Base-by-base conservation (phyloP, 2,797 vertebrate species). In the Gambusia yucatana region DNA sequence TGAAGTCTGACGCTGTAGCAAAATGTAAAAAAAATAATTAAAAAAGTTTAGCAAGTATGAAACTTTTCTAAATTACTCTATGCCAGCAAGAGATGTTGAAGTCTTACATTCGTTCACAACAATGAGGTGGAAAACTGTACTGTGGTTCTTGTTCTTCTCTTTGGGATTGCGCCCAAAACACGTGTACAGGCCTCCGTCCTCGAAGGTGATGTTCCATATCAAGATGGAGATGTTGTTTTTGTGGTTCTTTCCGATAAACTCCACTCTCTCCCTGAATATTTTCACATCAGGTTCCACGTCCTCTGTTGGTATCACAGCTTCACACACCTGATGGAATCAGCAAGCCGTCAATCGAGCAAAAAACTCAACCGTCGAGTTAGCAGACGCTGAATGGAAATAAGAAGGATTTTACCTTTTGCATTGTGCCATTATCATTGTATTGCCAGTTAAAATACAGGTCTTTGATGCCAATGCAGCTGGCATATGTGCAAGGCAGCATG, bases 131-230 rank as follows among this genome's bases (percentile, higher is more conserved):
- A 98, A 95, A 87, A 96, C 93, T 83, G 97, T 96, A 0, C 96
- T 97, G 95, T 97, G 96, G 89, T 97, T 91, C 11, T 87, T 94
- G 0, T 89, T 63, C 85, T 89, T 97, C 93, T 99, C 98, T 93
- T 95, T 97, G 84, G 96, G 97, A 93, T 99, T 99, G 89, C 87
- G 95, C 89, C 98, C 98, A 0, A 95, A 95, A 84, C 98, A 99
- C 0, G 95, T 98, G 89, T 98, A 99, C 33, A 93, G 84, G 52
- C 98, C 98, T 0, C 94, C 95, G 0, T 99, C 98, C 0, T 97
- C 97, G 61, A 99, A 99, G 57, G 98, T 98, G 91, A 98, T 95
- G 5, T 93, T 90, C 80, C 87, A 96, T 84, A 99, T 91, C 78
- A 97, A 43, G 36, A 99, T 97, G 89, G 98, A 98, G 84, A 99